Evolutionary conservation across 2,113 vertebrate genomes (phyloP), one percentile per base, ranked within the genome.

Genomic region (Pollimyrus isidori): DNA sequence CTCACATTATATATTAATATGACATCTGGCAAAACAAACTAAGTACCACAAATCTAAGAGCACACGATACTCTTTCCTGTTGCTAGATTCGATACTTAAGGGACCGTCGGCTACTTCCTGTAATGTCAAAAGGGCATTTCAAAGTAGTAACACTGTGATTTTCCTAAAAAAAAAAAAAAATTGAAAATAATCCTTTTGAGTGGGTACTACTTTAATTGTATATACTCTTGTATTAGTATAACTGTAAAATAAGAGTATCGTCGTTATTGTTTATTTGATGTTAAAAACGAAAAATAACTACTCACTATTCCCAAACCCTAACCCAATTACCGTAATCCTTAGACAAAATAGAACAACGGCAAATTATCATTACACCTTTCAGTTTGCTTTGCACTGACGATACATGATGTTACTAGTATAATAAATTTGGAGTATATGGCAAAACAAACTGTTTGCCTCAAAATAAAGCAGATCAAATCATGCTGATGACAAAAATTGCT

Each of bases 271-370:
- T 49, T 13, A 23, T 49, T 49, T 86, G 83, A 86, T 84, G 11
- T 50, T 86, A 86, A 86, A 48, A 49, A 86, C 10, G n/a, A 85
- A 85, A 83, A 48, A 84, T 73, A 84, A 48, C 23, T 49, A 26
- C n/a, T 26, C 45, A 48, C 10, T 86, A 15, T 46, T 26, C 83
- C 45, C 83, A 50, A 86, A 45, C 83, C 83, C 83, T 86, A 50
- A 86, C 21, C n/a, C 7, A 49, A 49, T 86, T 86, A 86, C 83
- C 83, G 83, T 86, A 86, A 86, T 26, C 11, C 83, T 50, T 49
- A 49, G 83, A 86, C 42, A 49, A 86, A 46, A 83, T 35, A 21
- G 19, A 46, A 83, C 26, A 45, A 46, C 11, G 0, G 19, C 3
- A 45, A 30, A 49, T 45, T 1, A 48, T 48, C 48, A 26, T 26